Conservation (phyloP, 2,888 invertebrate species). For the Rhimphoctona megacephalus region DNA sequence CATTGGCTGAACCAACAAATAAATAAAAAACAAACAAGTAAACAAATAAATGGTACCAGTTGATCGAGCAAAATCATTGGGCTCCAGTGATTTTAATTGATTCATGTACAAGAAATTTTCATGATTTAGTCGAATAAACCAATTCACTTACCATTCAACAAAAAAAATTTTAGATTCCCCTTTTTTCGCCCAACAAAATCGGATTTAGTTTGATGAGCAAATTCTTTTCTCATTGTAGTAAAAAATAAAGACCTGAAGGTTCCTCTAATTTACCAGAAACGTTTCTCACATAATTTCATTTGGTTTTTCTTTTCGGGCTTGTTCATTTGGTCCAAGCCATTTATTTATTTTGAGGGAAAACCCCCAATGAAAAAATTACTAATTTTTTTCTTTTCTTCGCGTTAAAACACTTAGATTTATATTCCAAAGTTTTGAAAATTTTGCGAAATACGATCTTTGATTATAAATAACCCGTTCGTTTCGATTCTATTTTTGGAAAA, state of each 20-base stretch:
- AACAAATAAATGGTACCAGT: neutral
- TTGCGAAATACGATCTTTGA: conserved; percentile 75
- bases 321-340: too few relatives aligned
- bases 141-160: too few relatives aligned
- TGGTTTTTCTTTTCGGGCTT: neutral
- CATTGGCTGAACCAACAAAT: neutral
- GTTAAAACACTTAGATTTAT: neutral
- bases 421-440: conserved; percentile 54
- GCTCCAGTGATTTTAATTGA: too few relatives aligned
- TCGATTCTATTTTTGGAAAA: conserved; percentile 76
- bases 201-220: too few relatives aligned
- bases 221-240: too few relatives aligned
- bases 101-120: too few relatives aligned
- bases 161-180: too few relatives aligned
- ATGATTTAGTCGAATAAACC: too few relatives aligned
- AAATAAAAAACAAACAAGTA: neutral
- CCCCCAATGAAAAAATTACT: neutral
- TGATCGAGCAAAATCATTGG: too few relatives aligned
- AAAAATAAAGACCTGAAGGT: too few relatives aligned
- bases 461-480: conserved; percentile 76
- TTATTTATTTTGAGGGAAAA: neutral
- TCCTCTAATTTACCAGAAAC: neutral
- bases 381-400: neutral
- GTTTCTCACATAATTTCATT: neutral
- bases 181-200: too few relatives aligned